Evolutionary conservation across 2,797 vertebrate species (phyloP), one percentile per base, ranked within the genome.

Genomic region (Dallia pectoralis): DNA sequence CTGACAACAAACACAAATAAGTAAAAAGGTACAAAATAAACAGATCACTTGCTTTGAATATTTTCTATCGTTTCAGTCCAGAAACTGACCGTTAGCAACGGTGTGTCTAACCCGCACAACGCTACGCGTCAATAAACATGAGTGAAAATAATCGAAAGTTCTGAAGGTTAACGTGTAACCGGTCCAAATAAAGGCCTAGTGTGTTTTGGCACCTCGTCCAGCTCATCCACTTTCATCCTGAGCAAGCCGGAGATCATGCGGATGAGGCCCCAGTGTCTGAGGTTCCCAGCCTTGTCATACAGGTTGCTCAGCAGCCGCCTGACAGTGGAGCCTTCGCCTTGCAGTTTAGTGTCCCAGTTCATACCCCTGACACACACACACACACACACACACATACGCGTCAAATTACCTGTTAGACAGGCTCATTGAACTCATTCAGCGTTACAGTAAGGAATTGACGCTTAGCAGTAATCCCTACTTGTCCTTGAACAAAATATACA

Each of bases 161-260:
- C 30, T 64, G 27, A 64, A 64, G 25, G 53, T 59, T 59, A 11
- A 25, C 8, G 19, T 25, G 53, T 59, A 25, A 25, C 5, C 11
- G 4, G 61, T 63, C 29, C 61, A 30, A 19, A 30, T 27, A 59
- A 59, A 30, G 62, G 4, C 15, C 15, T 29, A 18, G 29, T 12
- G 67, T 68, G 25, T 4, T 25, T 4, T 15, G 3, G 3, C 25
- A 87, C 95, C 95, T 95, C 95, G 25, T 96, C 95, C 0, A 96
- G 91, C 70, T 94, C 95, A 89, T 96, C 95, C 79, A 95, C 93
- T 81, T 95, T 96, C 88, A 95, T 96, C 79, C 92, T 91, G 74
- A 96, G 90, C 82, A 96, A 93, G 36, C 94, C 94, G 49, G 94
- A 95, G 81, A 95, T 94, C 84, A 93, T 94, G 25, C 95, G 92